Evolutionary conservation across 2,888 invertebrate genomes (phyloP), one percentile per base, ranked within the genome.

Genomic region (Teleogryllus oceanicus): DNA sequence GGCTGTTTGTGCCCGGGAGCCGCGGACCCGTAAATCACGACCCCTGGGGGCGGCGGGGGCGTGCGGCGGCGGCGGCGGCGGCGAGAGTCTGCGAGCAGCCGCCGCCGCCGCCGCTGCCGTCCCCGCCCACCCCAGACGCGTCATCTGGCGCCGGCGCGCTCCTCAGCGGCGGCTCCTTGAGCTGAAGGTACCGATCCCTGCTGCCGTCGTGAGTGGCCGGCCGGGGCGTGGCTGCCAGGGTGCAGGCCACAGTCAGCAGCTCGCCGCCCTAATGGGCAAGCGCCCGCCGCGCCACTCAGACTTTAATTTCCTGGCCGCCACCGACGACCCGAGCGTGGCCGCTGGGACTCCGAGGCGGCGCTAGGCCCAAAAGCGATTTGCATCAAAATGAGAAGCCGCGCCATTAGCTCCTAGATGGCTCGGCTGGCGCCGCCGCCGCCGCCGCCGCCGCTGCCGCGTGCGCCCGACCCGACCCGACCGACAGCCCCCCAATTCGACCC

Each of bases 221-320:
- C 16, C 13, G 13, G 62, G 62, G n/a, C 62, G 16, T 62, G 62
- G 10, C 62, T 12, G 62, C 12, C 62, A 10, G 37, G 8, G 37
- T 8, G 37, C 37, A 8, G 37, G 37, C 37, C 37, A 5, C 37
- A 37, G 5, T 37, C 37, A 8, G 37, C 37, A 37, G 37, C 37
- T 37, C 62, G 76, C 21, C 76, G 18, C 21, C 11, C 76, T 18
- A 76, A 21, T 18, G n/a, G 21, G 18, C 21, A 16, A 75, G 74
- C 49, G 74, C 24, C 24, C 24, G 24, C 24, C 24, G 24, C 24
- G 24, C 80, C 75, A 80, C 80, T 80, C 87, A 88, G 87, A 88
- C 87, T 86, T 87, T 87, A 88, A 88, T 88, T 88, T 88, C 87
- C 88, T 88, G 87, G 87, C 86, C 86, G 86, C 86, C 76, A 20